These are phyloP conservation scores for Chitala chitala DNA, from an alignment of 2,113 vertebrate species.

Conservation along the genomic window DNA sequence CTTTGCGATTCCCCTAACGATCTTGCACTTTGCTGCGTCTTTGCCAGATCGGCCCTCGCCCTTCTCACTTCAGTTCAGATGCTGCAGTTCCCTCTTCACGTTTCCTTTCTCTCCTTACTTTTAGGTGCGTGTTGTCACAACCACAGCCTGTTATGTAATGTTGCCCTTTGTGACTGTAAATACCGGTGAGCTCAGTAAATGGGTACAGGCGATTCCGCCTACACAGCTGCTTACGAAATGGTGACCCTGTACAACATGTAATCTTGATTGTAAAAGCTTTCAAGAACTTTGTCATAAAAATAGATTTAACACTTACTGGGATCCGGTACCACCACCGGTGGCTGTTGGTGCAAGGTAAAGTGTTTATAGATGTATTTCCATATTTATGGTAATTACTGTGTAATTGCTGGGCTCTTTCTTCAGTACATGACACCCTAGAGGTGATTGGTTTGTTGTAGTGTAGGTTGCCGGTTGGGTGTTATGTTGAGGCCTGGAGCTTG, in stretches of 20 bases:
- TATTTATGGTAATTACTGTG: too few relatives aligned
- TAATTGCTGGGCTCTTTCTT: too few relatives aligned
- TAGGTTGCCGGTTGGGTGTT: too few relatives aligned
- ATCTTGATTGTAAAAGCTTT: background rate
- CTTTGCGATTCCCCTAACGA: background rate
- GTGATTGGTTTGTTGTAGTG: too few relatives aligned
- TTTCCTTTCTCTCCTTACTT: conserved; percentile 50
- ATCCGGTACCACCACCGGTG: background rate
- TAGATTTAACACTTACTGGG: background rate
- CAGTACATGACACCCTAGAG: too few relatives aligned
- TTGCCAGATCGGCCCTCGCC: background rate
- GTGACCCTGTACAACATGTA: too few relatives aligned
- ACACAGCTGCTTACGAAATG: background rate
- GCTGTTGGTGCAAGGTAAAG: background rate
- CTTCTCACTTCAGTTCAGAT: conserved; percentile 35
- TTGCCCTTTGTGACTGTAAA: background rate
- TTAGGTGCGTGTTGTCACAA: conserved; percentile 31
- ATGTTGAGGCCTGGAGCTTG: too few relatives aligned
- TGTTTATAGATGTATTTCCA: too few relatives aligned
- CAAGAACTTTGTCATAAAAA: background rate
- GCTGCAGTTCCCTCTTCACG: conserved; percentile 19
- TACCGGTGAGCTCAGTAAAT: background rate
- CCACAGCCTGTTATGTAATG: background rate
- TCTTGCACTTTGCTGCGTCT: background rate
- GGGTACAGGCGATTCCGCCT: background rate